Evolutionary conservation across 2,113 vertebrate species (phyloP).

Genomic region (Leucosticte australis): DNA sequence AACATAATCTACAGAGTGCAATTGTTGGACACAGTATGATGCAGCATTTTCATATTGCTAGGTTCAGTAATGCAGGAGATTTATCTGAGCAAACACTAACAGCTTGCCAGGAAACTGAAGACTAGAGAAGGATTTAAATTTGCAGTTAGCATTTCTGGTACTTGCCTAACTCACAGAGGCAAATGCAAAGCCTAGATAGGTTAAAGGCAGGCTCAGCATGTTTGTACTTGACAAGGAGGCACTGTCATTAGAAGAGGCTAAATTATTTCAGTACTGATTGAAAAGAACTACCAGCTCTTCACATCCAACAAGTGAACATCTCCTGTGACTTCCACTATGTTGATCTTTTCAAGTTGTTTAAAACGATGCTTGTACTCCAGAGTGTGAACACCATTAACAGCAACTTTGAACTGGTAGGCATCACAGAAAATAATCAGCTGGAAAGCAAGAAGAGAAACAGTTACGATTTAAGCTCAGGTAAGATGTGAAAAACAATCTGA

Average conservation of each 20-base stretch:
- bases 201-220: background rate
- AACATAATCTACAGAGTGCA: background rate
- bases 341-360: slow-evolving; percentile 79
- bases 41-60: slow-evolving; percentile 16
- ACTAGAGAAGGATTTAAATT: background rate
- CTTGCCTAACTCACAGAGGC: background rate
- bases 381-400: slow-evolving; percentile 84
- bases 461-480: background rate
- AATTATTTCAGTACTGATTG: background rate
- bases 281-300: slow-evolving; percentile 71
- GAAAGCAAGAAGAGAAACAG: slow-evolving; percentile 25
- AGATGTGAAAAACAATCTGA: background rate
- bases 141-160: background rate
- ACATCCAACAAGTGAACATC: slow-evolving; percentile 81
- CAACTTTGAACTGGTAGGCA: slow-evolving; percentile 81
- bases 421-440: slow-evolving; percentile 89
- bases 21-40: background rate
- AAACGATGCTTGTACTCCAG: slow-evolving; percentile 89
- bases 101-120: background rate
- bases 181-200: background rate
- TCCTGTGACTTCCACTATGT: slow-evolving; percentile 75
- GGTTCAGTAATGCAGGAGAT: background rate
- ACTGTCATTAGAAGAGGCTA: background rate
- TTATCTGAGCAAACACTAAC: background rate
- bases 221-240: background rate